Base-by-base conservation (phyloP, 1,140 invertebrate species). In the Zeugodacus cucurbitae region DNA sequence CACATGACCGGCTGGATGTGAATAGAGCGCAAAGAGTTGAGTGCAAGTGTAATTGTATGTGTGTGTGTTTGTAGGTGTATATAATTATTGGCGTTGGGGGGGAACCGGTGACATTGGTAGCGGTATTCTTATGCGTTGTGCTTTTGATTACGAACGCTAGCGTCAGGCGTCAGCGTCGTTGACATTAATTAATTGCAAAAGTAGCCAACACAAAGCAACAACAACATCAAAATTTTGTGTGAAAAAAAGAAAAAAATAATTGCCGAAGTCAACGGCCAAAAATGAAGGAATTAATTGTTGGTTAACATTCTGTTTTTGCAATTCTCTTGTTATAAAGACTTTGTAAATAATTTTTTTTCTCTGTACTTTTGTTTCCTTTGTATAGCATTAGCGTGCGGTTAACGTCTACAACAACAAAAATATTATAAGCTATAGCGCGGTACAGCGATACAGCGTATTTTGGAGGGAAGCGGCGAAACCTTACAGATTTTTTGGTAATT, bases 171-270 rank as follows among this genome's bases (percentile, higher is more conserved):
- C 34, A 74, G 87, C 88, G 58, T 74, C 89, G 89, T 89, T 90
- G 89, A 90, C 91, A 91, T 92, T 91, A 92, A 89, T 90, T 89
- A 90, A 87, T 89, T 78, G 88, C 87, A 88, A 88, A 90, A 90
- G 91, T 90, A 90, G 91, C 88, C 64, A 62, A 89, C 88, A 17
- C 41, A 88, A 26, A 67, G 58, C 32, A 70, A 88, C n/a, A 48
- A 54, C 29, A 74, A 82, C 17, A 41, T 70, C 29, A 74, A 82
- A 7, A 41, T 70, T 8, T 8, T 32, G 6, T n/a, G 70, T 22
- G 14, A 41, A n/a, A 74, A 17, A 44, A 78, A 37, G 4, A 34
- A 70, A 70, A 41, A n/a, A 48, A 48, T 54, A 54, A 48, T 54
- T 17, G 48, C 4, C 41, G 34, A 82, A 58, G 41, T 29, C 37